phyloP scores from a whole-genome alignment of 2,888 invertebrate species.

The Cerastis leucographa region DNA sequence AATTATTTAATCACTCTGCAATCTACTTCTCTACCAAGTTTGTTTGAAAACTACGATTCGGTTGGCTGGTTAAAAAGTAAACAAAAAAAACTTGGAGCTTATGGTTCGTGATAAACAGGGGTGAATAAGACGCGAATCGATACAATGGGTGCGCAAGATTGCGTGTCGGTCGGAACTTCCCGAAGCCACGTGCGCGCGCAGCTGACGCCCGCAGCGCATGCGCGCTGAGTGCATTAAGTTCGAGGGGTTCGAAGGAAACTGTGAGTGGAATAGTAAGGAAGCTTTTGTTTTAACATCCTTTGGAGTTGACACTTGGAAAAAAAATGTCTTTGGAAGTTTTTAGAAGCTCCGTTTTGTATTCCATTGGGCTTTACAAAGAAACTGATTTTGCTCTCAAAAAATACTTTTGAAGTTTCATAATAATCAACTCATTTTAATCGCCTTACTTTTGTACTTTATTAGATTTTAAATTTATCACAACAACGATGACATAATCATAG shows the following conservation, averaged over 20 bases:
- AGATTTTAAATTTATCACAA: neutral
- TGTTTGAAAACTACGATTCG: slow-evolving; percentile 11
- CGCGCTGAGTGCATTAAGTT: slow-evolving; percentile 51
- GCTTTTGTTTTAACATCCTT: slow-evolving; percentile 61
- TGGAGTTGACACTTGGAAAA: slow-evolving; percentile 3
- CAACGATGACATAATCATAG: neutral
- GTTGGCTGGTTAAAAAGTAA: slow-evolving; percentile 8
- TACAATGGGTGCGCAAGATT: slow-evolving; percentile 76
- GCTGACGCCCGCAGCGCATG: slow-evolving; percentile 84
- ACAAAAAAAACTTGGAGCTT: slow-evolving; percentile 26
- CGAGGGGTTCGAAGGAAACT: slow-evolving; percentile 53
- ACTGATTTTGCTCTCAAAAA: neutral
- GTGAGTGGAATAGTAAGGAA: slow-evolving; percentile 54
- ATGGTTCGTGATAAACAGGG: slow-evolving; percentile 53
- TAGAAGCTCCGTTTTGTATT: neutral
- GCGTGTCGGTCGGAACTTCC: slow-evolving; percentile 70
- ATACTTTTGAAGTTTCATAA: neutral
- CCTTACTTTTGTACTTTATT: neutral
- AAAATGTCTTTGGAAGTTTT: slow-evolving; percentile 16
- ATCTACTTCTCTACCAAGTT: slow-evolving; percentile 13
- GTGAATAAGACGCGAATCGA: slow-evolving; percentile 64
- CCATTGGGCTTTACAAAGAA: neutral
- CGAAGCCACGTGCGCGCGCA: slow-evolving; percentile 79
- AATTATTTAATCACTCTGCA: slow-evolving; percentile 1
- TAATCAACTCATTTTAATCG: neutral